phyloP scores from a whole-genome alignment of 1,140 invertebrate genomes.

The Drosophila prosaltans region DNA sequence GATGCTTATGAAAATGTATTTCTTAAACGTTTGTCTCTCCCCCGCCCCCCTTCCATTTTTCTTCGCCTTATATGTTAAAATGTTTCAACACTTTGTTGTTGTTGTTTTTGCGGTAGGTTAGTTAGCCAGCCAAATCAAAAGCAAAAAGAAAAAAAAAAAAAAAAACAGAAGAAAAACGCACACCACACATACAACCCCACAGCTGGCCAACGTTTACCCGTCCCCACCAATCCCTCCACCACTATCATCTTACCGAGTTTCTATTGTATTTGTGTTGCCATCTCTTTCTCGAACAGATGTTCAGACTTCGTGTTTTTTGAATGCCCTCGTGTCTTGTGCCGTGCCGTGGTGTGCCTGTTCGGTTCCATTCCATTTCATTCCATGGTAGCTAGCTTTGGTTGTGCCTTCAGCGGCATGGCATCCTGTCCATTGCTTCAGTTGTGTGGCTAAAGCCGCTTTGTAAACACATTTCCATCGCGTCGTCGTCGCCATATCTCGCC shows the following conservation, averaged over 20 bases:
- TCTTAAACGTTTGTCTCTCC: neutral
- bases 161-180: neutral
- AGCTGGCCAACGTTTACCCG: neutral
- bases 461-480: slow-evolving; percentile 65
- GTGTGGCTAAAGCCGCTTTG: slow-evolving; percentile 78
- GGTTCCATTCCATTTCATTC: slow-evolving; percentile 64
- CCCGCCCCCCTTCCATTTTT: neutral
- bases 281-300: slow-evolving; percentile 55
- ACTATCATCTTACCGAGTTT: slow-evolving; percentile 15
- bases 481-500: slow-evolving; percentile 43
- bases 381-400: slow-evolving; percentile 36
- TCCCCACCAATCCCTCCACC: neutral
- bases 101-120: slow-evolving; percentile 70
- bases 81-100: slow-evolving; percentile 11
- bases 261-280: slow-evolving; percentile 11
- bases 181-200: neutral
- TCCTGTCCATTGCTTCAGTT: slow-evolving; percentile 67
- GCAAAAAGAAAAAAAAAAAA: slow-evolving; percentile 1
- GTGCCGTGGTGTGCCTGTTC: slow-evolving; percentile 52
- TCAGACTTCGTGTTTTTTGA: slow-evolving; percentile 30
- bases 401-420: slow-evolving; percentile 43
- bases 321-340: slow-evolving; percentile 43
- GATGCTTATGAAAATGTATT: neutral
- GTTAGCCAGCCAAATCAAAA: slow-evolving; percentile 41
- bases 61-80: slow-evolving; percentile 18